A percentile compares a stretch with the other conserved stretches of the same genome.
phyloP scores from a whole-genome alignment of 2,113 vertebrate species.

The Pycnonotus jocosus region DNA sequence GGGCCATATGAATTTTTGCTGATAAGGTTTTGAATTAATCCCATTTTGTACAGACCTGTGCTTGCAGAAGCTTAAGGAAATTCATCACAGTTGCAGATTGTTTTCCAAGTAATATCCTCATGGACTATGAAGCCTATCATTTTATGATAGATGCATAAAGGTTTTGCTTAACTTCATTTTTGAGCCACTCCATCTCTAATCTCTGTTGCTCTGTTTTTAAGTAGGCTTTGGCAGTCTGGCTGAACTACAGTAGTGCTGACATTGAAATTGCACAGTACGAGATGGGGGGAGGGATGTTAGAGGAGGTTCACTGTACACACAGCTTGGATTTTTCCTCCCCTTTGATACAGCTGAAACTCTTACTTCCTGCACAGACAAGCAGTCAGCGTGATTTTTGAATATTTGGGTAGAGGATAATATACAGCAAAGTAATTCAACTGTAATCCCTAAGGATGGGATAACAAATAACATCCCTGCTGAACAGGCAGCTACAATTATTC shows the following conservation, averaged over 20 bases:
- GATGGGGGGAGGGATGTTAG: not conserved
- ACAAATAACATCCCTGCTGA: constrained; percentile 15
- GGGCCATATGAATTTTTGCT: constrained; percentile 38
- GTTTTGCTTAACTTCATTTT: constrained; percentile 45
- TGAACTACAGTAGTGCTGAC: constrained; percentile 10
- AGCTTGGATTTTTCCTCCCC: not conserved
- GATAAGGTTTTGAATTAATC: constrained; percentile 61
- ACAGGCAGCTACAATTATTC: constrained; percentile 17
- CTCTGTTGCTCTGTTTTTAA: not conserved
- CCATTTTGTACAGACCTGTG: constrained; percentile 38
- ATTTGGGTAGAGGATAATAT: constrained; percentile 31
- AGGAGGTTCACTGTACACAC: not conserved
- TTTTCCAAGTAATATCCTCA: constrained; percentile 40
- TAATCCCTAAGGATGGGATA: constrained; percentile 20
- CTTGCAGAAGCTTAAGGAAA: constrained; percentile 42
- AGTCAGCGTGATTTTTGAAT: not conserved
- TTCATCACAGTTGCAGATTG: constrained; percentile 46
- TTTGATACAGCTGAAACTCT: constrained; percentile 9
- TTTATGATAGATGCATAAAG: constrained; percentile 16
- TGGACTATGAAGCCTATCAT: constrained; percentile 6
- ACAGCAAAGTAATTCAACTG: not conserved
- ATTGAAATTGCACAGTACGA: not conserved
- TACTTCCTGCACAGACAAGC: constrained; percentile 18
- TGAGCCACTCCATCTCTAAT: constrained; percentile 18
- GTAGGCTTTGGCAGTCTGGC: constrained; percentile 23